Evolutionary conservation across 1,140 invertebrate species (phyloP), one percentile per base, ranked within the genome.

Genomic region (Zelostemma sp.): DNA sequence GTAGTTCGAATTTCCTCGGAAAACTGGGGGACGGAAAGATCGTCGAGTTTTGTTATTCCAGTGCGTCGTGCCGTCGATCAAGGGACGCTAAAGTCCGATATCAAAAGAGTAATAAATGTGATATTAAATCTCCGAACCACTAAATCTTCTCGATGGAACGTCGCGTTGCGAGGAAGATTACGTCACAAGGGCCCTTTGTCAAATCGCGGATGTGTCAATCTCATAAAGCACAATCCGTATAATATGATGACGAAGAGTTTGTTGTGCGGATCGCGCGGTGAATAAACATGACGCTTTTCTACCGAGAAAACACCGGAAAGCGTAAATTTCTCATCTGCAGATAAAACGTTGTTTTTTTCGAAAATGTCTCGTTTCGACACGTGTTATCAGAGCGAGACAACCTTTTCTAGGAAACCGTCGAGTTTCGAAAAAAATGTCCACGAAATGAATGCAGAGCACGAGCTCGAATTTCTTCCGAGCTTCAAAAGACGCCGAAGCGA

Each of bases 161-260:
- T 68, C 64, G 58, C 60, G 67, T 64, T 72, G 56, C 63, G 48
- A 58, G 1, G 53, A 68, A 57, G 57, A 68, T 72, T 72, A 62
- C 69, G 69, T 72, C 69, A 68, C 60, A 65, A 68, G 65, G 65
- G 65, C 64, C 67, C 64, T 58, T 53, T 61, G 56, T 64, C 64
- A 61, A 67, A 67, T 67, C 69, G 58, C 40, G 21, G 43, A 64
- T 41, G 63, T 56, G 63, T 72, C 69, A 67, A 67, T 67, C 56
- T 35, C 31, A 35, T 46, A 19, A 46, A 18, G 35, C 14, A 38
- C 35, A 38, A 3, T n/a, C 35, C 12, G 14, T 16, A 28, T 28
- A 28, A 5, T 14, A 8, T 43, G n/a, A 43, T 43, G 6, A 19
- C 18, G 41, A 3, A 4, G 3, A 43, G 41, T 3, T 16, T 16